Evolutionary conservation across 1,140 invertebrate species (phyloP).

Genomic region (Neodiprion virginianus): DNA sequence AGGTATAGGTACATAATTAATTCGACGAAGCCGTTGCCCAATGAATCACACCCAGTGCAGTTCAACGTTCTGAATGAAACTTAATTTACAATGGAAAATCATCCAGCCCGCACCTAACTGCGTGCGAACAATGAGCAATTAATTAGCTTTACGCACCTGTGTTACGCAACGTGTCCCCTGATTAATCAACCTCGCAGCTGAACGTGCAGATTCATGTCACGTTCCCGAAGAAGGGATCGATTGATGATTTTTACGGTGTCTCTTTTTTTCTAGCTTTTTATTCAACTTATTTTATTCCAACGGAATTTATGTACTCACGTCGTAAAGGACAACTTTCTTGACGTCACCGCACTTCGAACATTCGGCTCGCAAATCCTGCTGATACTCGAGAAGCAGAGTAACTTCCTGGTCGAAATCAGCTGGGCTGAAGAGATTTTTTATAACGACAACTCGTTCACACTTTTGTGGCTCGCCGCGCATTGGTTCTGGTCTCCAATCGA

Average conservation of each 20-base stretch:
- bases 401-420: conserved; percentile 91
- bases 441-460: conserved; percentile 89
- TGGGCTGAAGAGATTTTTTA: conserved; percentile 94
- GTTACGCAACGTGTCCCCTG: no score
- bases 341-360: conserved; percentile 92
- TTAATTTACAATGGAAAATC: neutral
- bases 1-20: no score
- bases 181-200: neutral
- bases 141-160: no score
- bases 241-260: neutral
- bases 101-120: neutral
- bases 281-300: neutral
- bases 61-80: neutral
- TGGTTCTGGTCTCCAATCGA: conserved; percentile 97
- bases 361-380: conserved; percentile 89
- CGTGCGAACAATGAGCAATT: no score
- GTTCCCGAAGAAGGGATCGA: neutral
- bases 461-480: conserved; percentile 82
- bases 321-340: conserved; percentile 90
- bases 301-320: conserved; percentile 71
- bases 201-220: neutral
- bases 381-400: conserved; percentile 86
- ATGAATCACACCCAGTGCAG: neutral
- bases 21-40: no score
- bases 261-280: neutral